These are phyloP conservation scores for Delphinapterus leucas DNA, from an alignment of 2,113 vertebrate genomes.

Conservation along the genomic window DNA sequence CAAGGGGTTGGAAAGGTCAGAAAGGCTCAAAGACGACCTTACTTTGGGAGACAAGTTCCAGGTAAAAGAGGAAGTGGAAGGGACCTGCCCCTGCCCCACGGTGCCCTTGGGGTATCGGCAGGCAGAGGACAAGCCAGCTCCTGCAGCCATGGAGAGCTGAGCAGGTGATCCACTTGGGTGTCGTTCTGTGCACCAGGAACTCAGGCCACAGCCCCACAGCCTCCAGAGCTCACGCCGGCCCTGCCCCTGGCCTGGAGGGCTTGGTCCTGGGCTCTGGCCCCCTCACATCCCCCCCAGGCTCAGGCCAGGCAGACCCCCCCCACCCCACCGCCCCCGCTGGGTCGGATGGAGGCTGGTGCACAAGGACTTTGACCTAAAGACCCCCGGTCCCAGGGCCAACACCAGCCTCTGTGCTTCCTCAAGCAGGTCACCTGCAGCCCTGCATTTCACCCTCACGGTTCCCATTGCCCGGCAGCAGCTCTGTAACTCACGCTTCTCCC, in stretches of 20 bases:
- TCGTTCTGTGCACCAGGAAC: neutral
- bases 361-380: neutral
- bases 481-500: neutral
- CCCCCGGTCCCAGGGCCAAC: neutral
- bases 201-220: neutral
- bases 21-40: neutral
- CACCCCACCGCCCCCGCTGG: fast-evolving
- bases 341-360: neutral
- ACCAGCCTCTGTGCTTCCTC: neutral
- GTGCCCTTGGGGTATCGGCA: fast-evolving
- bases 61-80: neutral
- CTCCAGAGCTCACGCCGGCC: neutral
- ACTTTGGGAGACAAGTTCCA: neutral
- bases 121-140: neutral
- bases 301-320: neutral
- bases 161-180: fast-evolving
- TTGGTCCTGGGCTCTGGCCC: neutral
- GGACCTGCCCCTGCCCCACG: neutral
- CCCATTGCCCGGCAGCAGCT: neutral
- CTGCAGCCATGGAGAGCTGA: neutral
- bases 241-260: neutral
- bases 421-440: neutral
- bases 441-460: neutral
- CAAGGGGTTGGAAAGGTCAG: neutral
- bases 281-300: fast-evolving